Base-by-base conservation (phyloP, 2,797 vertebrate genomes). In the Smutsia gigantea region DNA sequence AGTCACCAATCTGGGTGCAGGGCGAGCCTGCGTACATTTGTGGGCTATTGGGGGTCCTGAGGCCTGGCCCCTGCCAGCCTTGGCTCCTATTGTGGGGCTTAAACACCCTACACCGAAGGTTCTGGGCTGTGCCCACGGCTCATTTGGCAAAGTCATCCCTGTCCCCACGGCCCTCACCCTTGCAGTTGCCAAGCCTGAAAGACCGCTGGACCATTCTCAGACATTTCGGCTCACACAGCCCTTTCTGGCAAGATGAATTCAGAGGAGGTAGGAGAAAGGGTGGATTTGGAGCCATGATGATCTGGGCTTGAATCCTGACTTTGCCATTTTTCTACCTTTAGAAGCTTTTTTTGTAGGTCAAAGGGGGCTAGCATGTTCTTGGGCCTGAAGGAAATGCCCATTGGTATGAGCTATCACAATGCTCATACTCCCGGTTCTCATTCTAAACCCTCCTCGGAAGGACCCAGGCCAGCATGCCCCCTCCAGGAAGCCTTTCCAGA, bases 401-500 rank as follows among this genome's bases (percentile, higher is more conserved):
- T 37, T n/a, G 3, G 17, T 46, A 61, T 18, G 25, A 75, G 19
- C 46, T 5, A 23, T 61, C 27, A 25, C 75, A 46, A n/a, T 21
- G 12, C 21, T 66, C 42, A 9, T 4, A 51, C 7, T 13, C 61
- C 21, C 29, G 21, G 18, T 18, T 37, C 42, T 92, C 72, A 4
- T 11, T n/a, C 25, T 27, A 31, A 63, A 21, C 51, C 55, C 46
- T 77, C 77, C 72, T n/a, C 37, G 59, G 61, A 19, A 46, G 51
- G 51, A 39, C 92, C 21, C 53, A 37, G 61, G 37, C 39, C 31
- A 64, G 89, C 81, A 46, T 15, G 3, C n/a, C 37, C 8, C 15
- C 69, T 77, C 55, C 85, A 64, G 85, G 92, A 53, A 64, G 96
- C 11, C 31, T 59, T 68, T 14, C 55, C 39, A 72, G 89, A 71